phyloP scores from a whole-genome alignment of 2,797 vertebrate species.

The Enteromius fasciolatus region DNA sequence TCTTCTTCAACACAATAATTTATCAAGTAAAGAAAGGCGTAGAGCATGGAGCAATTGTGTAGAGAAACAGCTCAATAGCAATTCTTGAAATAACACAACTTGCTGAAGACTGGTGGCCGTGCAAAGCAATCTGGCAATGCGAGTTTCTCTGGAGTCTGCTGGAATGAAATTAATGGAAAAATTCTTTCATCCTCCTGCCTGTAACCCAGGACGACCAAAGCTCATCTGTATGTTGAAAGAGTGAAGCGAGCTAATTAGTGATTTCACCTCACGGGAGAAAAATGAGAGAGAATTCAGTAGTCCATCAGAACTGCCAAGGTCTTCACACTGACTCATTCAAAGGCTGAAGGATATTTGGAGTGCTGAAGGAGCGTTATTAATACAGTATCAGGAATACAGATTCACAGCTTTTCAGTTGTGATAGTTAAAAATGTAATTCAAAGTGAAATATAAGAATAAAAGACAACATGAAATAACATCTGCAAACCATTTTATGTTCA shows the following conservation, averaged over 20 bases:
- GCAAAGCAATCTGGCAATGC: constrained; percentile 11
- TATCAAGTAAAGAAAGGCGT: constrained; percentile 10
- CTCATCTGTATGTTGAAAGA: constrained; percentile 48
- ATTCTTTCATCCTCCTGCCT: constrained; percentile 33
- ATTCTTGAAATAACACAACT: constrained; percentile 5
- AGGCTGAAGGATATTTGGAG: constrained; percentile 28
- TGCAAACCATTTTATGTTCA: background rate
- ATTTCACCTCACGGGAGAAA: constrained; percentile 28
- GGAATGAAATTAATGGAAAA: constrained; percentile 40
- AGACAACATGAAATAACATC: background rate
- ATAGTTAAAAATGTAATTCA: background rate
- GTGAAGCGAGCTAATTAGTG: constrained; percentile 31
- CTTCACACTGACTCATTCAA: constrained; percentile 26
- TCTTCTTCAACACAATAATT: background rate
- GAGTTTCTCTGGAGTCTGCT: constrained; percentile 16
- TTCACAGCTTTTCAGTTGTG: background rate
- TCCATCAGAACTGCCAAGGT: constrained; percentile 30
- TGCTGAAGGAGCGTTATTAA: background rate
- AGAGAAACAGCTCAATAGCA: constrained; percentile 7
- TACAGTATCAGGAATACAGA: constrained; percentile 18
- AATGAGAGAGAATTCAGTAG: constrained; percentile 25
- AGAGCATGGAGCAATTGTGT: constrained; percentile 28
- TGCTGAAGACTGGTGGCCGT: constrained; percentile 7
- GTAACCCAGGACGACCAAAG: constrained; percentile 21
- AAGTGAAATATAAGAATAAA: background rate